Percentiles rank a stretch among this genome's conserved stretches.
These are phyloP conservation scores for Acanthurus leucopareius DNA, from an alignment of 2,797 vertebrate genomes.

Conservation along the genomic window DNA sequence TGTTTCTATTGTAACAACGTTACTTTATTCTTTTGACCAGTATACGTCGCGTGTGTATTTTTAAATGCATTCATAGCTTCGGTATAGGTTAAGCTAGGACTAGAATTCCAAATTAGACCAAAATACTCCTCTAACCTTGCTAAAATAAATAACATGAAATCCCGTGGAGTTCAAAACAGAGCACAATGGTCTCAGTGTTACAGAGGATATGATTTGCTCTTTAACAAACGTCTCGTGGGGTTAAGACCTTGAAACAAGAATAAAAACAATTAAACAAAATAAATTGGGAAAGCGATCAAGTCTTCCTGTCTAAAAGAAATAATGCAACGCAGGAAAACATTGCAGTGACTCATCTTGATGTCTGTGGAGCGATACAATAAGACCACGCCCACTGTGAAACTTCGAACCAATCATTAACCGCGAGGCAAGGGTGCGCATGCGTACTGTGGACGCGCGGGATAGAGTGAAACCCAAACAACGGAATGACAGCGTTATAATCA, in stretches of 20 bases:
- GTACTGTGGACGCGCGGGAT: slow-evolving; percentile 78
- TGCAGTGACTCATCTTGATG: slow-evolving; percentile 32
- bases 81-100: background rate
- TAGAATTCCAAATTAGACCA: background rate
- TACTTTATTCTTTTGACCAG: background rate
- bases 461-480: slow-evolving; percentile 65
- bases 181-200: no score
- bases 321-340: slow-evolving; percentile 31
- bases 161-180: background rate
- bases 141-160: background rate
- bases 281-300: rapidly evolving
- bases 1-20: no score
- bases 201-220: background rate
- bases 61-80: no score
- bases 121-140: background rate
- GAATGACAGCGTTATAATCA: background rate
- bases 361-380: rapidly evolving
- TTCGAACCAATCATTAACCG: slow-evolving; percentile 76
- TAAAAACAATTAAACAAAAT: no score
- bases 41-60: background rate
- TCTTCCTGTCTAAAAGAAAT: background rate
- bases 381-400: slow-evolving; percentile 63
- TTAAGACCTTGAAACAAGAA: background rate
- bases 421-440: slow-evolving; percentile 63
- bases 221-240: background rate